Evolutionary conservation across 2,797 vertebrate species (phyloP).

Genomic region (Spea hammondii): DNA sequence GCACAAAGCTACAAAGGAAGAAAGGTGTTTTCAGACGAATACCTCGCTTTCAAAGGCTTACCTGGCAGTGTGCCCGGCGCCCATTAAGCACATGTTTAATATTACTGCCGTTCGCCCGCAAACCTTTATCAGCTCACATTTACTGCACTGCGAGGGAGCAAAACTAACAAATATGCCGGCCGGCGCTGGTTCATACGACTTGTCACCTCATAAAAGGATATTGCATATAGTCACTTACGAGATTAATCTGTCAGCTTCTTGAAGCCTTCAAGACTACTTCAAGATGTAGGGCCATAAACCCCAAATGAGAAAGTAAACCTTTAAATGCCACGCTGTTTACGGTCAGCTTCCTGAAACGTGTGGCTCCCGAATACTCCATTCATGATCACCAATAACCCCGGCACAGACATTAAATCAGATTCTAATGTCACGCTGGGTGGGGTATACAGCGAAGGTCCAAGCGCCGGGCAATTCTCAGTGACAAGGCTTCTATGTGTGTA

Average conservation of each 20-base stretch:
- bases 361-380: background rate
- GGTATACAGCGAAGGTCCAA: too few species aligned
- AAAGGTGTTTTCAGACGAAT: conserved; percentile 33
- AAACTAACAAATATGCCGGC: background rate
- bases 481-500: too few species aligned
- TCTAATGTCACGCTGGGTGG: too few species aligned
- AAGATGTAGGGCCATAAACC: background rate
- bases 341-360: background rate
- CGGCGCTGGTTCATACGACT: background rate
- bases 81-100: conserved; percentile 28
- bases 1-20: conserved; percentile 29
- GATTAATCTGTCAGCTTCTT: background rate
- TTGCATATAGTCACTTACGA: conserved; percentile 1
- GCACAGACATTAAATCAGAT: too few species aligned
- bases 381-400: too few species aligned
- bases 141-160: background rate
- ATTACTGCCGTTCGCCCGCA: conserved; percentile 24
- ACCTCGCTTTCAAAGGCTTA: conserved; percentile 1
- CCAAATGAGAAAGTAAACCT: background rate
- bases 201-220: conserved; percentile 22
- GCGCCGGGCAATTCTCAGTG: too few species aligned
- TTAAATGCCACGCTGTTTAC: background rate
- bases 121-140: conserved; percentile 23
- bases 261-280: background rate
- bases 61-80: conserved; percentile 28